Percentiles rank a stretch among this genome's conserved stretches.
Conservation (phyloP, 2,888 invertebrate genomes). For the Oligia latruncula region DNA sequence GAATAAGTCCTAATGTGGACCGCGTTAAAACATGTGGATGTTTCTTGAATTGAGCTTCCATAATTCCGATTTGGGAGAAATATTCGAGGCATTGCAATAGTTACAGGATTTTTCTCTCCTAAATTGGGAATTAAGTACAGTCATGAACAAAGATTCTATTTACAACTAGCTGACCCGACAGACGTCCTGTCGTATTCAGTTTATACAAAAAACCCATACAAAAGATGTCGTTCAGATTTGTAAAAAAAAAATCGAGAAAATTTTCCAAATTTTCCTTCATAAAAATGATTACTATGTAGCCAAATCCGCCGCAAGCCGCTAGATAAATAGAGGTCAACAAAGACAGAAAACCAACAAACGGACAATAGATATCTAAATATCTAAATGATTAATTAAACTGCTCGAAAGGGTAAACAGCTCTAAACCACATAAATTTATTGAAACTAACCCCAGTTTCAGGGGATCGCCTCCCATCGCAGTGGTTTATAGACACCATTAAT, state of each 20-base stretch:
- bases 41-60: neutral
- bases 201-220: too few species aligned
- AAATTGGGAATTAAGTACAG: neutral
- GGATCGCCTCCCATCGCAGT: slow-evolving; percentile 32
- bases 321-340: slow-evolving; percentile 33
- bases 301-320: too few species aligned
- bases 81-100: too few species aligned
- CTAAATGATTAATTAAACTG: slow-evolving; percentile 44
- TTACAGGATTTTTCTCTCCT: rapidly evolving
- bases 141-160: too few species aligned
- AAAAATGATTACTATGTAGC: too few species aligned
- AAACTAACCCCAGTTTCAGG: slow-evolving; percentile 35
- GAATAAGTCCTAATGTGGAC: neutral
- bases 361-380: slow-evolving; percentile 20
- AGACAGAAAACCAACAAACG: slow-evolving; percentile 13
- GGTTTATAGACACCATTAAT: slow-evolving; percentile 57
- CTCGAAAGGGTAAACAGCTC: slow-evolving; percentile 45
- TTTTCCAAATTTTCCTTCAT: too few species aligned
- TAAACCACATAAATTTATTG: slow-evolving; percentile 50
- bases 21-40: neutral
- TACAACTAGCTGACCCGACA: neutral
- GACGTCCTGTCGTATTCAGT: neutral
- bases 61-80: neutral
- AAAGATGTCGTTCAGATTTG: too few species aligned
- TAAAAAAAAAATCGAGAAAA: too few species aligned